Evolutionary conservation across 2,888 invertebrate species (phyloP).

Genomic region (Catonia carolina): DNA sequence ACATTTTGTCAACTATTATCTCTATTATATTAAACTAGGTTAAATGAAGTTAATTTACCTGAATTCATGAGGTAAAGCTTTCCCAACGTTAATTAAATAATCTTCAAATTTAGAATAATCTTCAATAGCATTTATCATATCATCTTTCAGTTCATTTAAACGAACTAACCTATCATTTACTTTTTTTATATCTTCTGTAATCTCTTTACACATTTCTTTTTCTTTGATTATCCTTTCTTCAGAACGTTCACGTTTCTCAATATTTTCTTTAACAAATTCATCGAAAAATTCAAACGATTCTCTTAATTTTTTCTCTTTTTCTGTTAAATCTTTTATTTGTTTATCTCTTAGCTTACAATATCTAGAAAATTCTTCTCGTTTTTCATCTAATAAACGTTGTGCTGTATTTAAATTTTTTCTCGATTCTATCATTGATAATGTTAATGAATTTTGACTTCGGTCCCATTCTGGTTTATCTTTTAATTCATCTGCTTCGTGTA

Average conservation of each 20-base stretch:
- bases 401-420: constrained; percentile 1
- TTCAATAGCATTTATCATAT: not conserved
- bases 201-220: not conserved
- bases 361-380: not conserved
- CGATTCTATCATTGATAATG: not conserved
- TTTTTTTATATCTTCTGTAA: not conserved
- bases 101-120: not conserved
- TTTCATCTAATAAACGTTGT: not conserved
- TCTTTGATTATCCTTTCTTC: not conserved
- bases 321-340: constrained; percentile 3
- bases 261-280: constrained; percentile 6
- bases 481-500: not conserved
- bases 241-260: not conserved
- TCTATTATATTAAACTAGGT: no score
- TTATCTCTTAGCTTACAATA: not conserved
- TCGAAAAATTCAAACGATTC: constrained; percentile 10
- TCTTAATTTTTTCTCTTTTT: constrained; percentile 3
- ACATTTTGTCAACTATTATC: no score
- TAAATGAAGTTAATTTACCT: no score
- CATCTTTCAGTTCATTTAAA: not conserved
- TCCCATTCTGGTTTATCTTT: constrained; percentile 4
- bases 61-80: not conserved
- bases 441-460: not conserved
- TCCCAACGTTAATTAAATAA: not conserved
- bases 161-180: not conserved